Conservation (phyloP, 2,888 invertebrate genomes). For the Celastrina argiolus region DNA sequence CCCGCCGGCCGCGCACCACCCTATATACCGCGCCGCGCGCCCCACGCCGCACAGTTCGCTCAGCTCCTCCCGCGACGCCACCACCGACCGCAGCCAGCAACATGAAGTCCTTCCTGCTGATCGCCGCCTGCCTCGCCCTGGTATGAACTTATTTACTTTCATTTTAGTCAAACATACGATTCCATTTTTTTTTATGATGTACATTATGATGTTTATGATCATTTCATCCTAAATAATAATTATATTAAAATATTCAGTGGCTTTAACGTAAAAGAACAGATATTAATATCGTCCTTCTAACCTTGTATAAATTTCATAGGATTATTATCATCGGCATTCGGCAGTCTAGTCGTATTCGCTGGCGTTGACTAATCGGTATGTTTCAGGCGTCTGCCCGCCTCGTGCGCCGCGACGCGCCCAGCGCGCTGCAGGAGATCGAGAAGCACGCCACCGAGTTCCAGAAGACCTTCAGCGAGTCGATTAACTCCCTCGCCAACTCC, state of each 20-base stretch:
- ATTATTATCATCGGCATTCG: not conserved
- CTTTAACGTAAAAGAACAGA: too few relatives aligned
- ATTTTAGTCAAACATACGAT: too few relatives aligned
- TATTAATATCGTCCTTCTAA: too few relatives aligned
- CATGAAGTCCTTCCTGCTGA: conserved; percentile 55
- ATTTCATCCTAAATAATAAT: too few relatives aligned
- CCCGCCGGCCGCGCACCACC: conserved; percentile 23
- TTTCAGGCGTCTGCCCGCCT: conserved; percentile 47
- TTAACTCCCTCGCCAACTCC: conserved; percentile 50
- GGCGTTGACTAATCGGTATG: not conserved
- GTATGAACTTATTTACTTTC: conserved; percentile 44
- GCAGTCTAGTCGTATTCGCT: not conserved
- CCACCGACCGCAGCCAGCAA: conserved; percentile 38
- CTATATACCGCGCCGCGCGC: conserved; percentile 29
- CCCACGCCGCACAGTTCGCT: conserved; percentile 28
- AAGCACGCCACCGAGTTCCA: conserved; percentile 56
- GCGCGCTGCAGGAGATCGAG: conserved; percentile 49
- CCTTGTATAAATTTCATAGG: too few relatives aligned
- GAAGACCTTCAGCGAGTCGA: conserved; percentile 53
- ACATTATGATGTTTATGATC: too few relatives aligned
- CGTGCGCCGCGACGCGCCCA: conserved; percentile 54
- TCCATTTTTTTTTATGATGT: too few relatives aligned
- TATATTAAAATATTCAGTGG: too few relatives aligned
- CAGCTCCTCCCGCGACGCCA: conserved; percentile 42
- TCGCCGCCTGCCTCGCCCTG: conserved; percentile 56